phyloP scores from a whole-genome alignment of 2,797 vertebrate species.

The Mustela erminea region DNA sequence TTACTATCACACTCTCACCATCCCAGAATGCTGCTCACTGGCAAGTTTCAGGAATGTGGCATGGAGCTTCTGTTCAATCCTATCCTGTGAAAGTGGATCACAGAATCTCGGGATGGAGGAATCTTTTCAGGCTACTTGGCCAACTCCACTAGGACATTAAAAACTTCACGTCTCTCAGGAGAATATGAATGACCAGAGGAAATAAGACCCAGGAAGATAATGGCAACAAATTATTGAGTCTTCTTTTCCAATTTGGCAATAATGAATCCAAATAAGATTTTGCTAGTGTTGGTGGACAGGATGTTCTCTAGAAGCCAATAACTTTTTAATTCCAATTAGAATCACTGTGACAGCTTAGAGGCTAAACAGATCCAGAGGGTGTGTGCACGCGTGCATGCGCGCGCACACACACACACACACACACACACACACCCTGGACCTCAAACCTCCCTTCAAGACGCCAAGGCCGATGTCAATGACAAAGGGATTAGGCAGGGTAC shows the following conservation, averaged over 20 bases:
- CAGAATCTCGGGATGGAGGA: not conserved
- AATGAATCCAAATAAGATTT: slow-evolving; percentile 74
- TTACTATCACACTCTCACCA: not conserved
- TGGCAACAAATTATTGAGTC: slow-evolving; percentile 19
- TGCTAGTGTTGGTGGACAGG: slow-evolving; percentile 68
- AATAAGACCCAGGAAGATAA: slow-evolving; percentile 21
- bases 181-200: not conserved
- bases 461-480: not conserved
- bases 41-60: not conserved
- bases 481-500: not conserved
- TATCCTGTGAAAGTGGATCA: not conserved
- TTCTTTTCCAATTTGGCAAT: slow-evolving; percentile 69
- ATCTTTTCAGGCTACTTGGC: not conserved
- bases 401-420: not conserved
- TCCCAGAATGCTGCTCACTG: not conserved
- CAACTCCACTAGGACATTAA: not conserved
- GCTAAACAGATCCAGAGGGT: slow-evolving; percentile 50
- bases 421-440: not conserved
- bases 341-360: not conserved
- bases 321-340: slow-evolving; percentile 67
- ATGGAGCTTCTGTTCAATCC: not conserved
- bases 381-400: rapidly evolving
- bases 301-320: slow-evolving; percentile 62
- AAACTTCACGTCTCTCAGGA: slow-evolving; percentile 16
- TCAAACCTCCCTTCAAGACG: not conserved